Percentiles rank a stretch among this genome's conserved stretches.
These are phyloP conservation scores for Drosophila limbata DNA, from an alignment of 2,888 invertebrate species.

Conservation along the genomic window DNA sequence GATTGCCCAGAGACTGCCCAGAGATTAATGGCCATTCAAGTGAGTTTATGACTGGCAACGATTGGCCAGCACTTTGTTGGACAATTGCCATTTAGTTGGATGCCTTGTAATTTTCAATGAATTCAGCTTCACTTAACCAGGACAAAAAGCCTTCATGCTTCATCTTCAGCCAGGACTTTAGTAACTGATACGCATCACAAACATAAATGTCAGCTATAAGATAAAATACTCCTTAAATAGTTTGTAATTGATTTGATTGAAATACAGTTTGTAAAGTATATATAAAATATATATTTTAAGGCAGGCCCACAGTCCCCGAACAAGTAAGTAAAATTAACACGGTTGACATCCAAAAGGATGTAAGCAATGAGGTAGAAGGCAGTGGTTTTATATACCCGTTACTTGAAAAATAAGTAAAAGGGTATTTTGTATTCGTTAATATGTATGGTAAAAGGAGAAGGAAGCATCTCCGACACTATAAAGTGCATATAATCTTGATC, in stretches of 20 bases:
- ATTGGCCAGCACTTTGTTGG: conserved; percentile 40
- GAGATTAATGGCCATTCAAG: conserved; percentile 58
- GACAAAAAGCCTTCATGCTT: neutral
- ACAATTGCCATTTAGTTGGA: conserved; percentile 44
- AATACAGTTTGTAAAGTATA: neutral
- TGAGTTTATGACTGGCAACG: conserved; percentile 49
- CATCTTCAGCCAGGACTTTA: neutral
- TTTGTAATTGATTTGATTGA: conserved; percentile 10
- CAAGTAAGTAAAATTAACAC: too few relatives aligned
- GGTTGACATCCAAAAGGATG: too few relatives aligned
- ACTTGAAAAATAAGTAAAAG: too few relatives aligned
- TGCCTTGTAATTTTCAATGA: conserved; percentile 20
- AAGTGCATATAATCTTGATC: too few relatives aligned
- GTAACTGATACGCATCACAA: conserved; percentile 24
- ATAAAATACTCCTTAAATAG: conserved; percentile 6
- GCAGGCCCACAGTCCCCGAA: too few relatives aligned
- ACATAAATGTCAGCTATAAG: conserved; percentile 24
- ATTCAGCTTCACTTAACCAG: conserved; percentile 4
- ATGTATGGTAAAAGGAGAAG: too few relatives aligned
- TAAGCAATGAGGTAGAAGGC: too few relatives aligned
- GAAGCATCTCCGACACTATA: too few relatives aligned
- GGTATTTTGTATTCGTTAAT: too few relatives aligned
- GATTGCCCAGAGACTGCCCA: conserved; percentile 35
- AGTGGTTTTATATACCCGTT: too few relatives aligned
- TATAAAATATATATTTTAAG: too few relatives aligned